A percentile compares a stretch with the other conserved stretches of the same genome.
phyloP scores from a whole-genome alignment of 2,797 vertebrate genomes.

The Dallia pectoralis region DNA sequence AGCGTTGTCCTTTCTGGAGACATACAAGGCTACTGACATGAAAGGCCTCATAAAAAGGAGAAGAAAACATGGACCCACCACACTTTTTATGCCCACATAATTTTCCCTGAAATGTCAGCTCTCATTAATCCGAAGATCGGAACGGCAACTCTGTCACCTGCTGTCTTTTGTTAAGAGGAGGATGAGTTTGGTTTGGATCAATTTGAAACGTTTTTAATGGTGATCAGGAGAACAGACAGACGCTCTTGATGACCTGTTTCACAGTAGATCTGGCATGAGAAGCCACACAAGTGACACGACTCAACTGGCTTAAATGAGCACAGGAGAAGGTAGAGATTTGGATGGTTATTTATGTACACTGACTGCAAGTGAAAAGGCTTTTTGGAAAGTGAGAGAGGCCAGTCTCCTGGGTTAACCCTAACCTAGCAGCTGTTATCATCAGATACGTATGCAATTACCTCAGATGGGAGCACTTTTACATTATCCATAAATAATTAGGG shows the following conservation, averaged over 20 bases:
- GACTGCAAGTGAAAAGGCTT: background rate
- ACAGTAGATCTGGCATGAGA: conserved; percentile 25
- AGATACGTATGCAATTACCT: background rate
- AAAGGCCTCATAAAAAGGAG: conserved; percentile 10
- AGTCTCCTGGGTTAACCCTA: too few relatives aligned
- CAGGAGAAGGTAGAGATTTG: conserved; percentile 11
- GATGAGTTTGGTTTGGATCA: conserved; percentile 22
- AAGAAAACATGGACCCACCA: background rate
- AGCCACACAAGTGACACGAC: conserved; percentile 21
- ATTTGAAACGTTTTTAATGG: conserved; percentile 29
- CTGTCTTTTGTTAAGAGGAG: background rate
- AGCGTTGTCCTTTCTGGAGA: background rate
- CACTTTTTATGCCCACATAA: background rate
- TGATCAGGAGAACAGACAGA: conserved; percentile 17
- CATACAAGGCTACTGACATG: background rate
- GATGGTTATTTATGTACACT: conserved; percentile 3
- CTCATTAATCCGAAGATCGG: background rate
- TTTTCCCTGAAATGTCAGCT: background rate
- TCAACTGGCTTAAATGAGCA: conserved; percentile 9
- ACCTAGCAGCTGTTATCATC: background rate
- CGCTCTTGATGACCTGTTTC: conserved; percentile 31
- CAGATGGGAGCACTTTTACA: background rate
- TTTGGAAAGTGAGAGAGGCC: background rate
- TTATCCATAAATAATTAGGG: background rate
- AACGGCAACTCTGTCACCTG: background rate